phyloP scores from a whole-genome alignment of 2,113 vertebrate species.

The Steatornis caripensis region DNA sequence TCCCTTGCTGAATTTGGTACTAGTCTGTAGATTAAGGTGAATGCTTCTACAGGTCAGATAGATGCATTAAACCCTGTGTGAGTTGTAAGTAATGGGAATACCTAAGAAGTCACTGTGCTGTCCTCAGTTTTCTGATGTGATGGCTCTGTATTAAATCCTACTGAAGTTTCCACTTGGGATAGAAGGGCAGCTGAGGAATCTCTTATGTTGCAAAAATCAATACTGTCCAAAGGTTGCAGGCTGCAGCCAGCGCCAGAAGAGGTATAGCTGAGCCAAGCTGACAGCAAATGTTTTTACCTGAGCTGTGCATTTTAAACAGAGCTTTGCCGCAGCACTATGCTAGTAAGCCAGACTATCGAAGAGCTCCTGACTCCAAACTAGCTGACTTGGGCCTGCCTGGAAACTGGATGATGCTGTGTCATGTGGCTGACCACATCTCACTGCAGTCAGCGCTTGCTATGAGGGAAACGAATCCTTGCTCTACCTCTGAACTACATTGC shows the following conservation, averaged over 20 bases:
- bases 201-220: background rate
- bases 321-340: background rate
- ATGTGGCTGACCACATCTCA: background rate
- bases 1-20: background rate
- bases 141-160: background rate
- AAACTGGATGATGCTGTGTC: background rate
- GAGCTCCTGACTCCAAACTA: background rate
- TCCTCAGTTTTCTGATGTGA: background rate
- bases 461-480: background rate
- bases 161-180: background rate
- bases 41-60: background rate
- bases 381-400: background rate
- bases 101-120: background rate
- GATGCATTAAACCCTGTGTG: background rate
- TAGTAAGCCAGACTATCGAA: background rate
- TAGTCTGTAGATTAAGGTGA: background rate
- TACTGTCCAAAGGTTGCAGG: background rate
- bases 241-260: background rate
- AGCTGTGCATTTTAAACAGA: background rate
- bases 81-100: background rate
- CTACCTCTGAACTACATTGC: background rate
- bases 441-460: background rate
- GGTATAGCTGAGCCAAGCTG: background rate
- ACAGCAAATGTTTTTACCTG: background rate
- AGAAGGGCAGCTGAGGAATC: background rate